Percentiles rank a stretch among this genome's conserved stretches.
These are phyloP conservation scores for Coregonus ussuriensis DNA, from an alignment of 2,797 vertebrate species.

Conservation along the genomic window DNA sequence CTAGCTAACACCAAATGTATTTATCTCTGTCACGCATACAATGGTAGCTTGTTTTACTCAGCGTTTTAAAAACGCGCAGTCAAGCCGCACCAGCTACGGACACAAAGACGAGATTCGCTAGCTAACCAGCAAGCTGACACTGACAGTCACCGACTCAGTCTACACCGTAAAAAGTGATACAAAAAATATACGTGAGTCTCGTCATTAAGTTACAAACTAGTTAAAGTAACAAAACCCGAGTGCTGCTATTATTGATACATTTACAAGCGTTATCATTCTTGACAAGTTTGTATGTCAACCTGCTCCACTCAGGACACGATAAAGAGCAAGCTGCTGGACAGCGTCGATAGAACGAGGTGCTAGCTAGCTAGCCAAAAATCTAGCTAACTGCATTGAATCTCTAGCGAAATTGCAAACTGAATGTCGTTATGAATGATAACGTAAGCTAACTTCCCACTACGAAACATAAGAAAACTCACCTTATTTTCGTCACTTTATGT, in stretches of 20 bases:
- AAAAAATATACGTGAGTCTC: slow-evolving; percentile 2
- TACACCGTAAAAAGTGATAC: background rate
- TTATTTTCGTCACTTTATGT: slow-evolving; percentile 21
- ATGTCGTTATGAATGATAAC: slow-evolving; percentile 15
- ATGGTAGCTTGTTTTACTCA: too few species aligned
- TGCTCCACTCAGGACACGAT: slow-evolving; percentile 10
- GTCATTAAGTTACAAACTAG: slow-evolving; percentile 12
- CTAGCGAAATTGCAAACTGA: slow-evolving; percentile 24
- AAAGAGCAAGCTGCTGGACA: slow-evolving; percentile 1
- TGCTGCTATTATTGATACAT: background rate
- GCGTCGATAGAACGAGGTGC: background rate
- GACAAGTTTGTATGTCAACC: slow-evolving; percentile 18
- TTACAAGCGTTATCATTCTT: background rate
- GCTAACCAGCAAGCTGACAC: slow-evolving; percentile 2
- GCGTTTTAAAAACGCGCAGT: background rate
- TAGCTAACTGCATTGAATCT: slow-evolving; percentile 31
- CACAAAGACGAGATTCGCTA: slow-evolving; percentile 6
- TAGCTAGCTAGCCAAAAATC: slow-evolving; percentile 41
- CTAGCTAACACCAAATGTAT: background rate
- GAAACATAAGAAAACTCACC: slow-evolving; percentile 48
- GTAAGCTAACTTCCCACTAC: slow-evolving; percentile 20
- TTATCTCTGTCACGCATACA: background rate
- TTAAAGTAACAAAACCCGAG: slow-evolving; percentile 2
- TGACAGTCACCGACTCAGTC: background rate
- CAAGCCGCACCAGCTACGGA: background rate